Percentiles rank a stretch among this genome's conserved stretches.
Conservation (phyloP, 2,113 vertebrate genomes). For the Sus scrofa region DNA sequence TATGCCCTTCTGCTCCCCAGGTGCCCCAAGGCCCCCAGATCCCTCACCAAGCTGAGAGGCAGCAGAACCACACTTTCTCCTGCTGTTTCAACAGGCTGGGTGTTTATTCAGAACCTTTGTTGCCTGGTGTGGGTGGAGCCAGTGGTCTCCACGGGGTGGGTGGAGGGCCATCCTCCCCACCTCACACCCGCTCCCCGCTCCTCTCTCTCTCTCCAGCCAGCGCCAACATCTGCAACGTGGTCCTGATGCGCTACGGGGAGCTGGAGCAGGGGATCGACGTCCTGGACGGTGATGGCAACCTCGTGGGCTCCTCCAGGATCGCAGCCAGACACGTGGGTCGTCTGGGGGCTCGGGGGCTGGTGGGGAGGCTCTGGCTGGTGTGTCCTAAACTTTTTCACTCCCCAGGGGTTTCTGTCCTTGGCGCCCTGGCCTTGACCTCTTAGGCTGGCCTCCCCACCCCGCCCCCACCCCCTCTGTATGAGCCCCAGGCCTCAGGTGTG, state of each 20-base stretch:
- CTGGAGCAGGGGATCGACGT: conserved; percentile 94
- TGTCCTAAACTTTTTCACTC: background rate
- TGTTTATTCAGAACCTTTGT: background rate
- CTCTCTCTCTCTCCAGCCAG: conserved; percentile 89
- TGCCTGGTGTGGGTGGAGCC: background rate
- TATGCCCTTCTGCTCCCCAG: background rate
- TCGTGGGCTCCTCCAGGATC: conserved; percentile 93
- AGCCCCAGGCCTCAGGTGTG: background rate
- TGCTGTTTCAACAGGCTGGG: background rate
- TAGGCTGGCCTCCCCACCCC: background rate
- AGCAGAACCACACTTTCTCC: background rate
- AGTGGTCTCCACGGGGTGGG: too few relatives aligned
- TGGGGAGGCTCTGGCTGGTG: background rate
- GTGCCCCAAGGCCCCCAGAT: background rate
- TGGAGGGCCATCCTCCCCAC: background rate
- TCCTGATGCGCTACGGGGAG: conserved; percentile 96
- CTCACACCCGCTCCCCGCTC: background rate
- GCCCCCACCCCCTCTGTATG: background rate
- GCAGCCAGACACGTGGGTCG: conserved; percentile 94
- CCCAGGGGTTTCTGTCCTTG: background rate
- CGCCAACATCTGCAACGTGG: conserved; percentile 96
- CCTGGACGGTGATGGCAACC: conserved; percentile 90
- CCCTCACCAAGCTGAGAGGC: background rate
- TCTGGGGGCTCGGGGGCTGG: background rate
- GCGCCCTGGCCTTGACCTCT: background rate